Base-by-base conservation (phyloP, 2,113 vertebrate genomes). In the Mesitornis unicolor region DNA sequence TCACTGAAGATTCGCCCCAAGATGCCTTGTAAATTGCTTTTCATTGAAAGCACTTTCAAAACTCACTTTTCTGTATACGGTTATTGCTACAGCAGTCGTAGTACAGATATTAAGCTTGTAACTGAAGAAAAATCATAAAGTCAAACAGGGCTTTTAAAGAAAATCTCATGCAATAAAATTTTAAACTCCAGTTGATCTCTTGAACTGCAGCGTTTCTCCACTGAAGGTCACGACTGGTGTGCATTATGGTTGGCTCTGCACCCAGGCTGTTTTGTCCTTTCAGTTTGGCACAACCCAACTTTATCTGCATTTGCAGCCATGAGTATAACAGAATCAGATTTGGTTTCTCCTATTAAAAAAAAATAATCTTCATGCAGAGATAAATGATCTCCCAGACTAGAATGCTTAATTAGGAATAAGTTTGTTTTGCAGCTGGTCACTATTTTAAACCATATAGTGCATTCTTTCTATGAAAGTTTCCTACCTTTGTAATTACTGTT, bases 21-120 rank as follows among this genome's bases (percentile, higher is more conserved):
- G 82, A 91, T 94, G 63, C 82, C 84, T 93, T 81, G 50, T 91
- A 95, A 96, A 95, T 89, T 85, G 74, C 63, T 96, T 85, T 91
- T 91, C 94, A 85, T 80, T 93, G 91, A 93, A 96, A 93, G 70
- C 78, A 79, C 45, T 47, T 91, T 91, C 81, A 88, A 83, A 96
- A 88, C 61, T 96, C 70, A 85, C 70, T 95, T 90, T 93, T 90
- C 59, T 90, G 78, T 91, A 35, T 76, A 57, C 59, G 70, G 26
- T 74, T 96, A 90, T 91, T 95, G 59, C 81, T 93, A 53, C 26
- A 80, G 50, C 57, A 57, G 57, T 16, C 60, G 53, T 89, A 67
- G n/a, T 33, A 17, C 25, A 82, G 78, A 79, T 90, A 91, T 75
- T 90, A 93, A 74, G 53, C n/a, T 84, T 92, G 81, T 77, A 75